A percentile compares a stretch with the other conserved stretches of the same genome.
Evolutionary conservation across 2,888 invertebrate genomes (phyloP).

Genomic region (Aphodius sticticus): DNA sequence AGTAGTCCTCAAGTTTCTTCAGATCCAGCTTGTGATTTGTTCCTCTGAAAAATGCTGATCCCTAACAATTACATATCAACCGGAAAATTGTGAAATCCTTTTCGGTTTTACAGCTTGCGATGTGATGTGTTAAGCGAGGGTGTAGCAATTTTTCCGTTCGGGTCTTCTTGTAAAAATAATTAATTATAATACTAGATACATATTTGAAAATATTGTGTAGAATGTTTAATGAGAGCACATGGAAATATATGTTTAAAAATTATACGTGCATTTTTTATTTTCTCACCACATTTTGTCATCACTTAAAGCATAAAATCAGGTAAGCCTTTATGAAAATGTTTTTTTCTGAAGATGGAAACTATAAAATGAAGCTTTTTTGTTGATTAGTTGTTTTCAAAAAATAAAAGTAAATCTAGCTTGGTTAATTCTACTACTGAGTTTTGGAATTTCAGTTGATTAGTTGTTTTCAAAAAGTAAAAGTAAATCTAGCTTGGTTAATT

Average conservation of each 20-base stretch:
- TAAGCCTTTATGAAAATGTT: neutral
- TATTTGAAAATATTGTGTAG: slow-evolving; percentile 4
- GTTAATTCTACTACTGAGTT: too few species aligned
- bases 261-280: neutral
- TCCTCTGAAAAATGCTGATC: neutral
- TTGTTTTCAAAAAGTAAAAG: too few species aligned
- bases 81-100: neutral
- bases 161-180: neutral
- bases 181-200: neutral
- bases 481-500: too few species aligned
- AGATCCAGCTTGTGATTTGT: slow-evolving; percentile 5
- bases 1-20: neutral
- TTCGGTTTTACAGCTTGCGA: neutral
- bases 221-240: neutral
- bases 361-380: too few species aligned
- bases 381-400: too few species aligned
- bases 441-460: too few species aligned
- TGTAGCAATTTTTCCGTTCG: neutral
- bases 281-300: neutral
- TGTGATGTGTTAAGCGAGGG: neutral
- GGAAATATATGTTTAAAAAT: slow-evolving; percentile 4
- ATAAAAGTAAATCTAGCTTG: too few species aligned
- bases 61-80: neutral
- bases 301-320: neutral
- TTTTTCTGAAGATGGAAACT: too few species aligned